Evolutionary conservation across 1,140 invertebrate species (phyloP), one percentile per base, ranked within the genome.

Genomic region (Lysiphlebus fabarum): DNA sequence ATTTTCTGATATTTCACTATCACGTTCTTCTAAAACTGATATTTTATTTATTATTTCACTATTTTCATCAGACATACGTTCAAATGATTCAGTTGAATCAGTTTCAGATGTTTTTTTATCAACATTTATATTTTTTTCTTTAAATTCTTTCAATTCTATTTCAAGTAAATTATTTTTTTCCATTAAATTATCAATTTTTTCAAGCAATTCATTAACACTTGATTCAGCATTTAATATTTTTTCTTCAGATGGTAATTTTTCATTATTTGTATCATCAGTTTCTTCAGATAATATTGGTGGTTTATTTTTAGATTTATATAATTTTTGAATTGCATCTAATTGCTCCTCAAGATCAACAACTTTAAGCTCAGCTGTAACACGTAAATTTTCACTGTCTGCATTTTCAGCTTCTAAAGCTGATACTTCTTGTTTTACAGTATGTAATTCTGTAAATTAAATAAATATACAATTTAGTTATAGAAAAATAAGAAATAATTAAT

Each of bases 331-430:
- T 5, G 67, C 61, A 55, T 88, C 86, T 12, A 87, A 71, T 70
- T 88, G 83, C 70, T 89, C 87, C 71, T 87, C 84, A 58, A 89
- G 70, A 64, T 89, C 86, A 10, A 87, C 87, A 7, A 83, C 81
- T 64, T 86, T 87, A 66, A 91, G 86, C 78, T 90, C 87, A 7
- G 86, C 85, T n/a, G 83, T 81, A 0, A 86, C 84, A 44, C 84
- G 77, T 4, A 78, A 75, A 78, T 82, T 86, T 72, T 87, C 83
- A 4, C 85, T 80, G 57, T 84, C 81, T 34, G 82, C 81, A 59
- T 84, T 77, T 69, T 84, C 85, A 38, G 83, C 82, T 70, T 86
- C 85, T 58, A 86, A 73, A 65, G 80, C 76, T 36, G 77, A 77
- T 59, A 84, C 77, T 68, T 85, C 82, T 63, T 84, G 81, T 67